Conservation (phyloP, 2,888 invertebrate genomes). For the Stenotaenia linearis region DNA sequence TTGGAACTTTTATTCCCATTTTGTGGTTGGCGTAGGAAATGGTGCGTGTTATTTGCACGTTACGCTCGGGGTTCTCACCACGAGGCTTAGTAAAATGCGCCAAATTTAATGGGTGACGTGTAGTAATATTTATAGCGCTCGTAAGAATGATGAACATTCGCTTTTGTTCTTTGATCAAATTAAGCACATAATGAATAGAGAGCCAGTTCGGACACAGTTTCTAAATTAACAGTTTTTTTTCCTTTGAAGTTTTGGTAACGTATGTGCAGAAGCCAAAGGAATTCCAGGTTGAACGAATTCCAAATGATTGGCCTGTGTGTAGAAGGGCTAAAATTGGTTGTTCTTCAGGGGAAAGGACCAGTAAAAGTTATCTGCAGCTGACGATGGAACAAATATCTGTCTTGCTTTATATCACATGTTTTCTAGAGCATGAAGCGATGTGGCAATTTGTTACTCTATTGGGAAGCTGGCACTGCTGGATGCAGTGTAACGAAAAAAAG, state of each 20-base stretch:
- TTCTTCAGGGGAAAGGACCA: background rate
- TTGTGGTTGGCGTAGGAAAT: background rate
- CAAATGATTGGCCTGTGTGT: background rate
- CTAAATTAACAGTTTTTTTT: background rate
- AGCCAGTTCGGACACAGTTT: background rate
- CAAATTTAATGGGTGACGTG: background rate
- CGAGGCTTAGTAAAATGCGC: background rate
- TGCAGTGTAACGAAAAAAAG: background rate
- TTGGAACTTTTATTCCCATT: background rate
- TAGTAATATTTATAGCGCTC: background rate
- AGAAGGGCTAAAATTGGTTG: background rate
- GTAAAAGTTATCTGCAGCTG: background rate
- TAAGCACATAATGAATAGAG: background rate
- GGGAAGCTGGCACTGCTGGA: background rate
- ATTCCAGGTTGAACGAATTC: background rate
- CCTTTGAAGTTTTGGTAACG: background rate
- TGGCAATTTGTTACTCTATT: background rate
- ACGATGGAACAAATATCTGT: slow-evolving; percentile 9
- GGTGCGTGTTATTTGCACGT: slow-evolving; percentile 4
- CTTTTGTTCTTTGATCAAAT: background rate
- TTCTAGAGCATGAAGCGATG: background rate
- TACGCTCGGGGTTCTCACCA: background rate
- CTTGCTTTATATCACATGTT: slow-evolving; percentile 3
- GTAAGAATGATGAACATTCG: background rate
- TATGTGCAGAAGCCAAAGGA: background rate